Conservation (phyloP, 2,888 invertebrate species). For the Lasius fuliginosus region DNA sequence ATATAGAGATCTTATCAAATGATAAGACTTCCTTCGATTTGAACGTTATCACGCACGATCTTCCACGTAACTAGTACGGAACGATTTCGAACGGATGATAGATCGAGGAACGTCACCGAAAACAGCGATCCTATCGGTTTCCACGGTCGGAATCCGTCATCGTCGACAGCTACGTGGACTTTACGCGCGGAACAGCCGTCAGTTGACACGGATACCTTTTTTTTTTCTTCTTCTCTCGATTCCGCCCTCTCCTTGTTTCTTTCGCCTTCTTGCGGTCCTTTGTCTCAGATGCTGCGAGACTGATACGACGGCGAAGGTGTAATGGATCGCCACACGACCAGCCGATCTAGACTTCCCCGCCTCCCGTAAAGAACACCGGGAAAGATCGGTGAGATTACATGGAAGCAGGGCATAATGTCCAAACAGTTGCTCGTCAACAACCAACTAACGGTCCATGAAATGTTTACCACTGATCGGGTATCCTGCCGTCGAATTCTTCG, state of each 20-base stretch:
- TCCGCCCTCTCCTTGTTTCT: constrained; percentile 35
- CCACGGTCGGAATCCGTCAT: constrained; percentile 79
- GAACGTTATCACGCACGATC: constrained; percentile 55
- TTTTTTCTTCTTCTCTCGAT: constrained; percentile 41
- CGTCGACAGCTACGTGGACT: constrained; percentile 76
- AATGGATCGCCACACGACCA: constrained; percentile 83
- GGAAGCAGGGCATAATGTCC: constrained; percentile 82
- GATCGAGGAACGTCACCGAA: constrained; percentile 72
- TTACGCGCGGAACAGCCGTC: constrained; percentile 56
- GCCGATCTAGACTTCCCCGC: constrained; percentile 60
- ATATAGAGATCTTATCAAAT: constrained; percentile 8
- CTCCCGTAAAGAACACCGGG: constrained; percentile 71
- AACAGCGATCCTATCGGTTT: constrained; percentile 74
- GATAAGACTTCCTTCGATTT: background rate
- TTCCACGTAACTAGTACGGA: constrained; percentile 49
- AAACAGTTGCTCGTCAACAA: constrained; percentile 84
- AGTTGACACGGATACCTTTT: constrained; percentile 77
- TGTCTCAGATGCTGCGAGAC: constrained; percentile 79
- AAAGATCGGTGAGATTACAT: constrained; percentile 82
- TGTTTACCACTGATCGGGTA: constrained; percentile 71
- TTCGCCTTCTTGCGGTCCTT: constrained; percentile 74
- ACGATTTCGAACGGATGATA: constrained; percentile 70
- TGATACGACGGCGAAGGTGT: constrained; percentile 81
- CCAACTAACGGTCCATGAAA: constrained; percentile 78
- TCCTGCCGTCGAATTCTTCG: constrained; percentile 75